phyloP scores from a whole-genome alignment of 2,888 invertebrate genomes.

The Lathronympha strigana region DNA sequence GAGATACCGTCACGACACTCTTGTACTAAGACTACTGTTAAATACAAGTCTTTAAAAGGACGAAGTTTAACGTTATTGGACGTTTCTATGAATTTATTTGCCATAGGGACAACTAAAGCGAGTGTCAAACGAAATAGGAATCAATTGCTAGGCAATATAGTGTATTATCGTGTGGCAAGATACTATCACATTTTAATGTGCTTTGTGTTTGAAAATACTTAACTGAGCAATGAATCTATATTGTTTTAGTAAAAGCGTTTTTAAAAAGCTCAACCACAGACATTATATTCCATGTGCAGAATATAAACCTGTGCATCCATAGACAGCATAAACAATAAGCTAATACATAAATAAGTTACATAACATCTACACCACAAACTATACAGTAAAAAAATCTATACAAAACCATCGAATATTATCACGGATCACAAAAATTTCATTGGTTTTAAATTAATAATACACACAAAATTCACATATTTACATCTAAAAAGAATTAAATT shows the following conservation, averaged over 20 bases:
- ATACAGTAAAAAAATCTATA: conserved; percentile 75
- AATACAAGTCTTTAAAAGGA: conserved; percentile 82
- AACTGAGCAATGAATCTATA: conserved; percentile 56
- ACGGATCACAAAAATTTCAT: conserved; percentile 71
- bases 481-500: conserved; percentile 69
- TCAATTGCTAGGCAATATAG: conserved; percentile 51
- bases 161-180: conserved; percentile 74
- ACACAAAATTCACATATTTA: conserved; percentile 80
- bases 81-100: conserved; percentile 70
- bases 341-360: conserved; percentile 64
- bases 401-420: conserved; percentile 69
- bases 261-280: conserved; percentile 48
- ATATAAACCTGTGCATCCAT: conserved; percentile 57
- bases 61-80: conserved; percentile 77
- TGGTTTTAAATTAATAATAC: conserved; percentile 64
- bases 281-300: conserved; percentile 55
- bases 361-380: conserved; percentile 70
- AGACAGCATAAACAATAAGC: conserved; percentile 51
- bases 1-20: too few relatives aligned
- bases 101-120: conserved; percentile 58
- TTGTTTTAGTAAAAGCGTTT: conserved; percentile 28
- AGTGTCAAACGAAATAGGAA: conserved; percentile 60
- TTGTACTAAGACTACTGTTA: too few relatives aligned
- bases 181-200: conserved; percentile 74
- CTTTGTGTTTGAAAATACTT: conserved; percentile 47